Evolutionary conservation across 1,140 invertebrate species (phyloP), one percentile per base, ranked within the genome.

Genomic region (Zaprionus gabonicus): DNA sequence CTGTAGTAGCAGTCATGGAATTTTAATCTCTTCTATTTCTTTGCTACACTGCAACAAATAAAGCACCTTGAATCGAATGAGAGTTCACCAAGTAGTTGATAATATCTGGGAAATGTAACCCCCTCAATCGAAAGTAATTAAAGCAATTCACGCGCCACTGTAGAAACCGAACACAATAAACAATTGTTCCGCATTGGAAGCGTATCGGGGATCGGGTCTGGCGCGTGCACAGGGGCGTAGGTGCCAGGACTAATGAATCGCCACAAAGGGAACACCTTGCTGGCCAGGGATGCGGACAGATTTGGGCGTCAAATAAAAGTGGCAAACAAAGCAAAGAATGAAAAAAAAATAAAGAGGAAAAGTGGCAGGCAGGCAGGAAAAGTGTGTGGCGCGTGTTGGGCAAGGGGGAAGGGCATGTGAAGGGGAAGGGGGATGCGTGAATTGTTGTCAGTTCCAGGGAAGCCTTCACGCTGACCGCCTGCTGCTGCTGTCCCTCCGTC

Each of bases 231-330:
- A 4, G 34, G 28, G 59, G 74, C 74, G 57, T 82, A 82, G 80
- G 80, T 79, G 76, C 66, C 25, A 44, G 27, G 44, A 55, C 72
- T 75, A 75, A 75, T 65, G 60, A 76, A 71, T 76, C 49, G 46
- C 27, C 36, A 76, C 68, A 71, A 69, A 71, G 76, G 81, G 56
- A 70, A 80, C 81, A 83, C 81, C 81, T 83, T 82, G 72, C 78
- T 49, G 51, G 38, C 2, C n/a, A 41, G 41, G 41, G 41, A 46
- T 46, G n/a, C n/a, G 41, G 41, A 46, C 41, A 17, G 41, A 46
- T 80, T 87, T 71, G 70, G 83, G 78, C 82, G 67, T 85, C 80
- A 80, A 79, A 83, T 80, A 82, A 87, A 82, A 86, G 66, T 76
- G 71, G 76, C 55, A 58, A 82, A 82, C 80, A 82, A 85, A 79